Base-by-base conservation (phyloP, 1,140 invertebrate species). In the Cheumatopsyche charites region DNA sequence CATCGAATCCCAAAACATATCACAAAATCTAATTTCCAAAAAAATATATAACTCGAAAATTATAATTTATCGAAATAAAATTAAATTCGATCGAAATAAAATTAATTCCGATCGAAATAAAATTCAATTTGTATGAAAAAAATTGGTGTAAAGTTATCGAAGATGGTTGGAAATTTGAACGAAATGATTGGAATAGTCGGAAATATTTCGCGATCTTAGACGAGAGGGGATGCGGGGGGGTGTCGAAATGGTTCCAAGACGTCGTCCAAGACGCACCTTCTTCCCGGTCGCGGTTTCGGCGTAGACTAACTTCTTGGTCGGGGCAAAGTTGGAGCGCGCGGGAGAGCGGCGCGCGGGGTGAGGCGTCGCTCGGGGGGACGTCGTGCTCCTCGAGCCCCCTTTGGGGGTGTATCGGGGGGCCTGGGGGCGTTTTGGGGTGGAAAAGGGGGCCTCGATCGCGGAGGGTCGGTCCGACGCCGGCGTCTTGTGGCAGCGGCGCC, bases 401-500 rank as follows among this genome's bases (percentile, higher is more conserved):
- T 12, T 42, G 41, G 5, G 41, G 5, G 12, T 42, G 12, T 42
- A 42, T 12, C 5, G 5, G 49, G n/a, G 15, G 17, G 49, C 49
- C n/a, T n/a, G 62, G 62, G 12, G 15, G 62, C 1, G 52, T n/a
- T 4, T 12, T 43, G 5, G 7, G 62, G 26, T 23, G 3, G 62
- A 42, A 9, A 42, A 29, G 1, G 62, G 23, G 55, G 6, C n/a
- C 13, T 13, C 23, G 47, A 45, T 45, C 25, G 29, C 29, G 29
- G 66, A 49, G 55, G 63, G 63, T 42, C 41, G 63, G 36, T 15
- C 15, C 41, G 43, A 42, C 42, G 45, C 66, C 66, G 66, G 66
- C 66, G 66, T 68, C 66, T 68, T 68, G 66, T 68, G 66, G 45
- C 66, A 68, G 66, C 66, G 36, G 47, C 66, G 66, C 66, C 66